These are phyloP conservation scores for Rhinoraja longicauda DNA, from an alignment of 2,797 vertebrate species.

Conservation along the genomic window DNA sequence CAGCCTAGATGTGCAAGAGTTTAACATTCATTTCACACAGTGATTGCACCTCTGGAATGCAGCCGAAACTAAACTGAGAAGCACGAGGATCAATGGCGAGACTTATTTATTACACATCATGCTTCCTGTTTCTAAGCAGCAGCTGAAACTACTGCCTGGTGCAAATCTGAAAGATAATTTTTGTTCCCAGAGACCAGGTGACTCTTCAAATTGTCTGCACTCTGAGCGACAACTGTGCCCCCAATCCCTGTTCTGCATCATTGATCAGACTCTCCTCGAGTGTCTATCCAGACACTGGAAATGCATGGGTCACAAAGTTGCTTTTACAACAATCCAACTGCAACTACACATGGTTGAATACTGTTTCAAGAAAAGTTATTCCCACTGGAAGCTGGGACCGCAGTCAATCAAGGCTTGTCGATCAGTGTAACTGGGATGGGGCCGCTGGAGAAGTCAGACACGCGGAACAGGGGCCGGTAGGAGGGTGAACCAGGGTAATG, in stretches of 20 bases:
- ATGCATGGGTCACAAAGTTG: neutral
- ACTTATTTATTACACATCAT: neutral
- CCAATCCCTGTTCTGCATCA: neutral
- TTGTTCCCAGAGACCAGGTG: neutral
- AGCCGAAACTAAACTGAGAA: neutral
- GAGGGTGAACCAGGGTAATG: too few relatives aligned
- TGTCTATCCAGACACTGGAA: neutral
- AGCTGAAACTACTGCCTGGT: neutral
- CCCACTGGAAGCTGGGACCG: too few relatives aligned
- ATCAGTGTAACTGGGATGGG: too few relatives aligned
- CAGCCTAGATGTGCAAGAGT: too few relatives aligned
- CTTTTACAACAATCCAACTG: neutral
- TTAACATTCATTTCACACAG: too few relatives aligned
- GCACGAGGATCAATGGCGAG: neutral
- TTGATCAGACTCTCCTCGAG: neutral
- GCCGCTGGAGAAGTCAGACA: too few relatives aligned
- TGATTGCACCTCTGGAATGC: too few relatives aligned
- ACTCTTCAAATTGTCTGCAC: neutral
- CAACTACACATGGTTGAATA: too few relatives aligned
- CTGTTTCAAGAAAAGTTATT: too few relatives aligned
- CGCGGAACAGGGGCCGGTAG: too few relatives aligned
- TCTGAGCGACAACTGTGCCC: neutral
- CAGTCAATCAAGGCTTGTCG: too few relatives aligned
- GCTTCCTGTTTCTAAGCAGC: neutral
- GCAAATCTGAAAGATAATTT: neutral